Conservation (phyloP, 1,140 invertebrate genomes). For the Drosophila takahashii region DNA sequence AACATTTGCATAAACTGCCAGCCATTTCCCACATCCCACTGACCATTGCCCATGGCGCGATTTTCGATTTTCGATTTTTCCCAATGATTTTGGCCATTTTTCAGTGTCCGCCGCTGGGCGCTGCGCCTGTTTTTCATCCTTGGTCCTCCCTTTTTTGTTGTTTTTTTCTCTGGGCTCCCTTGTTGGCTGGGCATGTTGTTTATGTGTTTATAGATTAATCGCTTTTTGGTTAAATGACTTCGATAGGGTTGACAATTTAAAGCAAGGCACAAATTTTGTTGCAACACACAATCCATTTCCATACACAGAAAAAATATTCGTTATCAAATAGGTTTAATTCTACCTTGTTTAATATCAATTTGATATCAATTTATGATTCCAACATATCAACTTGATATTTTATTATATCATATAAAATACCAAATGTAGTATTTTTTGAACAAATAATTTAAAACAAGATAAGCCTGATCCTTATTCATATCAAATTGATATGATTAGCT, state of each 20-base stretch:
- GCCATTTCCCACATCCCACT: slow-evolving; percentile 7
- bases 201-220: slow-evolving; percentile 84
- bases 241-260: slow-evolving; percentile 50
- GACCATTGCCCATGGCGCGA: slow-evolving; percentile 14
- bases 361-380: no score
- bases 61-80: slow-evolving; percentile 78
- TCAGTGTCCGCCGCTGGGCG: slow-evolving; percentile 64
- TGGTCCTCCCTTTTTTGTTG: slow-evolving; percentile 1
- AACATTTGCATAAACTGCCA: slow-evolving; percentile 80
- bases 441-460: no score
- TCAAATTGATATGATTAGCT: no score
- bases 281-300: no score
- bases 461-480: no score
- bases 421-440: no score
- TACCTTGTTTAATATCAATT: no score
- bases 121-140: slow-evolving; percentile 29
- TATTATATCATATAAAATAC: no score
- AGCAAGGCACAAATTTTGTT: slow-evolving; percentile 38
- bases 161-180: background rate
- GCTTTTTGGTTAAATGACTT: slow-evolving; percentile 83
- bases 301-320: no score
- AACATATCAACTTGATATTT: no score
- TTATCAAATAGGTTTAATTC: no score
- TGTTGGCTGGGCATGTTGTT: slow-evolving; percentile 69
- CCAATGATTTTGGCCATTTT: slow-evolving; percentile 79